Evolutionary conservation across 2,113 vertebrate species (phyloP), one percentile per base, ranked within the genome.

Genomic region (Hippocampus guttulatus): DNA sequence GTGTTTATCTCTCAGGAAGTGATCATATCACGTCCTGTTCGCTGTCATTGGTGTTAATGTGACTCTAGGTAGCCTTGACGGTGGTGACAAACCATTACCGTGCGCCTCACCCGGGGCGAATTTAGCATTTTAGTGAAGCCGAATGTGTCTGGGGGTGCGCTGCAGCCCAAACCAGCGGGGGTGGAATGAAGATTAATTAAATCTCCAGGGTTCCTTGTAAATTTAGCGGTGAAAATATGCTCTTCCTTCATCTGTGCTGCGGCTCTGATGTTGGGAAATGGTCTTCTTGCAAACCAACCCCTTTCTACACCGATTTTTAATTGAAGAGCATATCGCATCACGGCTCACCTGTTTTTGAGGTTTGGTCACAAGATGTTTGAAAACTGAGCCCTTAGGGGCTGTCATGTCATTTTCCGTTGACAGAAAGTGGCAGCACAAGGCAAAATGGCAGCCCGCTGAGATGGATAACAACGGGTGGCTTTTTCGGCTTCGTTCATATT

Each of bases 181-280:
- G 82, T 75, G 69, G 68, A 84, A 85, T 85, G 69, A 80, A 82
- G 75, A 87, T 86, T 74, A 81, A 85, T 89, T 82, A 84, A 84
- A 85, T 81, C 75, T 73, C 76, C 21, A 25, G 75, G 82, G 81
- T 84, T 83, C 81, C 69, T 64, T 20, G 20, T 25, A 82, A 66
- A 33, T 77, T 73, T 75, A 55, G 69, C 43, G 27, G 63, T 67
- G 49, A 60, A 68, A 74, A 69, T 27, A 58, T 64, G 73, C 54
- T 85, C 41, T 72, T n/a, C 41, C 68, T 65, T 73, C 58, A 67
- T 84, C 75, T 76, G 77, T 21, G 55, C 12, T 20, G 30, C 21
- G 30, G 68, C 73, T 71, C 55, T 41, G 64, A 67, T 71, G 73
- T 71, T 43, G 25, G 69, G 41, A 74, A 62, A 63, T 79, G 79